phyloP scores from a whole-genome alignment of 2,888 invertebrate genomes.

The Stenolophus ochropezus region DNA sequence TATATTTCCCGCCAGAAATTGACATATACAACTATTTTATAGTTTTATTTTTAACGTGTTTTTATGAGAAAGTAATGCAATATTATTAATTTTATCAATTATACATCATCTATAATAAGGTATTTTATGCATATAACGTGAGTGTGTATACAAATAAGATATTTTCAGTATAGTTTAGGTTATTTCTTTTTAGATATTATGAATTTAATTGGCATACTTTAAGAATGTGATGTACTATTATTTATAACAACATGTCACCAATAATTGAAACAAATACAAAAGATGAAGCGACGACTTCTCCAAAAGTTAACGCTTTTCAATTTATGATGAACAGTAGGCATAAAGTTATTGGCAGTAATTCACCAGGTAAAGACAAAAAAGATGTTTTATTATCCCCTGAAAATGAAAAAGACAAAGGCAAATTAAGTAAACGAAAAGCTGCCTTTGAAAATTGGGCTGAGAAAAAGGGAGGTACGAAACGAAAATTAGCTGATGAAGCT shows the following conservation, averaged over 20 bases:
- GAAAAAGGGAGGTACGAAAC: constrained; percentile 77
- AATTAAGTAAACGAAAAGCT: constrained; percentile 73
- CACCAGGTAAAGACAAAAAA: constrained; percentile 76
- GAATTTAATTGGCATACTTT: too few relatives aligned
- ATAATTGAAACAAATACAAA: background rate
- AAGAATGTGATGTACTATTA: too few relatives aligned
- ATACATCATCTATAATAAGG: background rate
- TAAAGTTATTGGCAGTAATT: constrained; percentile 79
- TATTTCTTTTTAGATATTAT: background rate
- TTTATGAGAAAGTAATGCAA: constrained; percentile 4
- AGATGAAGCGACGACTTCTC: constrained; percentile 11
- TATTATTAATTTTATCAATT: background rate
- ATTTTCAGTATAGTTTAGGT: background rate
- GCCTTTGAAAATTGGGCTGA: constrained; percentile 79
- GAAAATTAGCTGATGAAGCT: constrained; percentile 76
- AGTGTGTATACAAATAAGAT: background rate
- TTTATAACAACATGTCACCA: constrained; percentile 3
- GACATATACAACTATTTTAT: constrained; percentile 10
- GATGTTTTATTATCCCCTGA: constrained; percentile 69
- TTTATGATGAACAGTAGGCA: constrained; percentile 81
- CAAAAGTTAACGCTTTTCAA: constrained; percentile 77
- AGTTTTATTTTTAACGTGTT: constrained; percentile 30
- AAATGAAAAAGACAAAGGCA: constrained; percentile 62
- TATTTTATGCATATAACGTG: background rate
- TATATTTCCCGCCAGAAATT: constrained; percentile 45